These are phyloP conservation scores for Venturia canescens DNA, from an alignment of 1,140 invertebrate species.

Conservation along the genomic window DNA sequence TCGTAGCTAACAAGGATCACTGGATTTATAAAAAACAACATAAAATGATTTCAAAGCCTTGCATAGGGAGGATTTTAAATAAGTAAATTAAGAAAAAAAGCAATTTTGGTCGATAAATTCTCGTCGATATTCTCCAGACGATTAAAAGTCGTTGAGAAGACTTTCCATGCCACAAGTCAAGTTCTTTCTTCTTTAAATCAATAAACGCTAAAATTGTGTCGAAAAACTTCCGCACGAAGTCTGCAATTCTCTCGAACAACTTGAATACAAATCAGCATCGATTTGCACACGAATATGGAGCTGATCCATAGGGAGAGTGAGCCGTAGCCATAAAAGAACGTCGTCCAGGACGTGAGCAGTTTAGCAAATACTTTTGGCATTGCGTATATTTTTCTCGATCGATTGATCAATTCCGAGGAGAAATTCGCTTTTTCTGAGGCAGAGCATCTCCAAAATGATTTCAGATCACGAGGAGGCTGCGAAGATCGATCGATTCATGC, in stretches of 20 bases:
- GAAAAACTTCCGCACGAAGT: too few species aligned
- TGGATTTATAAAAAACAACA: too few species aligned
- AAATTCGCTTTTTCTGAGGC: not conserved
- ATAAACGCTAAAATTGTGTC: too few species aligned
- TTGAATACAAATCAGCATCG: too few species aligned
- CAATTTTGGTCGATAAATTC: too few species aligned
- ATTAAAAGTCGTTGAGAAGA: too few species aligned
- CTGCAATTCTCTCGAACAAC: too few species aligned
- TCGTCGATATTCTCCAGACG: too few species aligned
- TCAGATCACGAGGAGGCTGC: constrained; percentile 84
- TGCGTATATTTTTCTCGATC: too few species aligned
- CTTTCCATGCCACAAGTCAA: too few species aligned
- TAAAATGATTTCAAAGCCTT: not conserved
- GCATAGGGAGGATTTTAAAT: not conserved
- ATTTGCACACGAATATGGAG: not conserved
- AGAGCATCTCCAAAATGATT: constrained; percentile 39
- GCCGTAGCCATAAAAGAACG: not conserved
- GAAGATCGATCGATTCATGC: constrained; percentile 90
- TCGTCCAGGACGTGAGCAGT: not conserved
- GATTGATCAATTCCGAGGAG: not conserved
- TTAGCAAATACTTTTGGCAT: not conserved
- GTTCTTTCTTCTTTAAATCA: too few species aligned
- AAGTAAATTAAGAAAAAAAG: not conserved
- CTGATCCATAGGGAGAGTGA: not conserved
- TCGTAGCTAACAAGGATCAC: too few species aligned